phyloP scores from a whole-genome alignment of 2,113 vertebrate species.

The Oncorhynchus masou region DNA sequence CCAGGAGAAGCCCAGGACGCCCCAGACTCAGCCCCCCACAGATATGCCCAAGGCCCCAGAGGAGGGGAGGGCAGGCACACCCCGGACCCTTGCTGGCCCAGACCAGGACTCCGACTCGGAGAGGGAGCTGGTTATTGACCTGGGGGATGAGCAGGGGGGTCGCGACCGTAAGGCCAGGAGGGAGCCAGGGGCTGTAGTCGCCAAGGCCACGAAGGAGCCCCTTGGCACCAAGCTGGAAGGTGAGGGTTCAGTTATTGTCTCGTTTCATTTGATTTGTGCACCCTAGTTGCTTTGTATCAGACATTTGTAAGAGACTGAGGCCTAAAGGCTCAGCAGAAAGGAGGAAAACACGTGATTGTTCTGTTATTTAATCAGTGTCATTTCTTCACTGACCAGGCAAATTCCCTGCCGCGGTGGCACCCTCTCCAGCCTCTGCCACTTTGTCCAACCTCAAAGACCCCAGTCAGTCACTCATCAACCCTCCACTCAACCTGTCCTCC shows the following conservation, averaged over 20 bases:
- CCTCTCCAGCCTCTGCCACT: constrained; percentile 70
- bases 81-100: constrained; percentile 67
- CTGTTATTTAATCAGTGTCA: constrained; percentile 11
- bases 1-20: constrained; percentile 76
- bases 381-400: constrained; percentile 75
- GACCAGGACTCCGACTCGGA: constrained; percentile 95
- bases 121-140: constrained; percentile 95
- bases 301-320: background rate
- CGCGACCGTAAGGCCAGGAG: constrained; percentile 86
- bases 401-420: constrained; percentile 72
- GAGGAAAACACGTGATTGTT: background rate
- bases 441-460: constrained; percentile 75
- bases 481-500: constrained; percentile 64
- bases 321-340: background rate
- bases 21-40: constrained; percentile 69
- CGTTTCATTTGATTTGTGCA: background rate
- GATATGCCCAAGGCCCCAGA: constrained; percentile 85
- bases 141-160: constrained; percentile 88
- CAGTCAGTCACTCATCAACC: constrained; percentile 72
- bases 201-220: constrained; percentile 75
- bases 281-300: background rate
- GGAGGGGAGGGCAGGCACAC: constrained; percentile 76
- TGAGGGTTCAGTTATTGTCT: constrained; percentile 48
- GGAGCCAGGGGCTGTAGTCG: constrained; percentile 64
- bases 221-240: constrained; percentile 81